Percentiles rank a stretch among this genome's conserved stretches.
These are phyloP conservation scores for Byasa hedistus DNA, from an alignment of 2,888 invertebrate genomes.

Conservation along the genomic window DNA sequence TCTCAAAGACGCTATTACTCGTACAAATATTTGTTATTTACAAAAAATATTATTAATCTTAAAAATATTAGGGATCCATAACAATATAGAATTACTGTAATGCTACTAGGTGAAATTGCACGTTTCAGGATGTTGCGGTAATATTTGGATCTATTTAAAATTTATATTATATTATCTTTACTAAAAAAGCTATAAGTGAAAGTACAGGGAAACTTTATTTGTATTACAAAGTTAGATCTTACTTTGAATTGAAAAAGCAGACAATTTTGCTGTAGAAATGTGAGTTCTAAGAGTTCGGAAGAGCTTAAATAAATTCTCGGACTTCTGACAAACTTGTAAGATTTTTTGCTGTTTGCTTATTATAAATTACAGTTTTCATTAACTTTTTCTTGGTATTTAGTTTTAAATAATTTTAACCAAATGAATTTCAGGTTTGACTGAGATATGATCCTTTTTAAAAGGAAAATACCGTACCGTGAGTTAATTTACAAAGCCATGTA, in stretches of 20 bases:
- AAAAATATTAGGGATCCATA: background rate
- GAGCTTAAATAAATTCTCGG: conserved; percentile 12
- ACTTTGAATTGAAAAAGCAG: conserved; percentile 18
- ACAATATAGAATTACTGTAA: conserved; percentile 32
- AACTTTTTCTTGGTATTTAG: background rate
- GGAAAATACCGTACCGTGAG: too few species aligned
- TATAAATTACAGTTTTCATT: conserved; percentile 4
- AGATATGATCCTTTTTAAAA: background rate
- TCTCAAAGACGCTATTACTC: conserved; percentile 9
- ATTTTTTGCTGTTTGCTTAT: conserved; percentile 8
- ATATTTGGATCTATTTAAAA: conserved; percentile 42
- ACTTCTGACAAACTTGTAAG: conserved; percentile 18
- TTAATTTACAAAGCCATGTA: too few species aligned
- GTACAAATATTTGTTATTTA: background rate
- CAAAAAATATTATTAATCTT: background rate
- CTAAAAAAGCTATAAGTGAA: conserved; percentile 12
- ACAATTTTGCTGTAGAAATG: conserved; percentile 9
- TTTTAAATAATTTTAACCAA: background rate
- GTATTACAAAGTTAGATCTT: conserved; percentile 18
- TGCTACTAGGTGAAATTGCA: conserved; percentile 46
- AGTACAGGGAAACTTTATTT: conserved; percentile 26
- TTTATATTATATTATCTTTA: conserved; percentile 7
- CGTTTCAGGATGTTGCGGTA: conserved; percentile 50
- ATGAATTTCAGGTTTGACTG: background rate
- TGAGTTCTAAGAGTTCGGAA: conserved; percentile 15